phyloP scores from a whole-genome alignment of 2,113 vertebrate species.

The Podarcis raffonei region DNA sequence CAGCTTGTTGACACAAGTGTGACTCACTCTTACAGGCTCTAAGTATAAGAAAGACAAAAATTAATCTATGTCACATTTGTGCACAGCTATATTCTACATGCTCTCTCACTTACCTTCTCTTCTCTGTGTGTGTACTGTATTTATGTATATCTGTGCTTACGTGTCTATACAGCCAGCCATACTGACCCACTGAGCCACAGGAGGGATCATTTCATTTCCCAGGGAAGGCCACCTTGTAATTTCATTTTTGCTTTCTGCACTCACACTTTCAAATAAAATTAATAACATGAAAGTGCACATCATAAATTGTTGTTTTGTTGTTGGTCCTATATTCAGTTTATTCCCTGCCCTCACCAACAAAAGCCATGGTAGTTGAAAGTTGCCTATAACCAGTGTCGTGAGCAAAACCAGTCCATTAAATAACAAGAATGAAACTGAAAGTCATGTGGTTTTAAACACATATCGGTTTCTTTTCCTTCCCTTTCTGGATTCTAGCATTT shows the following conservation, averaged over 20 bases:
- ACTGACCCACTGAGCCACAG: too few relatives aligned
- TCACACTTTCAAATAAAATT: not conserved
- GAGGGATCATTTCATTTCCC: not conserved
- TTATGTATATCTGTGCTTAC: too few relatives aligned
- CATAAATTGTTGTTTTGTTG: not conserved
- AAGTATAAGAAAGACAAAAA: not conserved
- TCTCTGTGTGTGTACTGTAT: not conserved
- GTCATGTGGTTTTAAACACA: not conserved
- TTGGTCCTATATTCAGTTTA: not conserved
- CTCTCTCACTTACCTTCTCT: not conserved
- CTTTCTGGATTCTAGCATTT: not conserved
- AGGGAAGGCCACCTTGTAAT: not conserved
- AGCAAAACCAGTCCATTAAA: not conserved
- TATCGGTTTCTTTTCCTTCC: not conserved
- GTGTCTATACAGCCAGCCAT: too few relatives aligned
- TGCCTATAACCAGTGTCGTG: not conserved
- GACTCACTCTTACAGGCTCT: not conserved
- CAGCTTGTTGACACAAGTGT: conserved; percentile 1
- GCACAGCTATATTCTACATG: not conserved
- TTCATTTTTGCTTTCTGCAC: not conserved
- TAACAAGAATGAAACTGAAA: not conserved
- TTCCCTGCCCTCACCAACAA: not conserved
- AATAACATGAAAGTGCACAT: not conserved
- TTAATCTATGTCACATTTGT: not conserved
- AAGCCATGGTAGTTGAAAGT: not conserved